Evolutionary conservation across 2,888 invertebrate species (phyloP), one percentile per base, ranked within the genome.

Genomic region (Drosophila bunnanda): DNA sequence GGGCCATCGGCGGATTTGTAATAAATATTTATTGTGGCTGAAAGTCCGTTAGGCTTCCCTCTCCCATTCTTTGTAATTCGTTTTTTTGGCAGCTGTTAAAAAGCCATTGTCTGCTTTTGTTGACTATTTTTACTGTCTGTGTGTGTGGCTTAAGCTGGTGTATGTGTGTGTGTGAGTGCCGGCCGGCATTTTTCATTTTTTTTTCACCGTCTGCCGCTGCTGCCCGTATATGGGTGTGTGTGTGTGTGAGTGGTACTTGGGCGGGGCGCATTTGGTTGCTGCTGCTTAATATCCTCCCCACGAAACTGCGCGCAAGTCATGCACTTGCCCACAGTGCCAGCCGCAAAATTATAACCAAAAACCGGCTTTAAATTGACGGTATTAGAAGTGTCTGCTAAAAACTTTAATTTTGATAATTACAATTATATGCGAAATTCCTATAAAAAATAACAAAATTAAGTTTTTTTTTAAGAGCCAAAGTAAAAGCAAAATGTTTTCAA

Each of bases 261-360:
- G 82, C 82, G 82, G 82, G 82, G 82, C 71, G 72, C 71, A 38
- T 61, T 39, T 34, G 59, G 32, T 60, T 60, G 80, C 74, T 72
- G 79, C 73, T 80, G 70, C 55, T 70, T 52, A 65, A 75, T 82
- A 82, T 82, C 86, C 82, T 86, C 86, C 82, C 82, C 81, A 79
- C 44, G 52, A 64, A 64, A 50, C 53, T 53, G 53, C 55, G 65
- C 50, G 36, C 68, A 68, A 65, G 56, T 50, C 34, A 53, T 56
- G 50, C 53, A 58, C 52, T 52, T 66, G 62, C 32, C 38, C 50
- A 65, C 82, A 61, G 64, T 61, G 38, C 48, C 30, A 57, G 38
- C 32, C 36, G 38, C 48, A 50, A 22, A 48, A 52, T 38, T 32
- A 43, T 25, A 12, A 12, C 15, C 50, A 22, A 2, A 50, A 15